These are phyloP conservation scores for Brachionus asplanchnoidis DNA, from an alignment of 1,140 invertebrate species.

Conservation along the genomic window DNA sequence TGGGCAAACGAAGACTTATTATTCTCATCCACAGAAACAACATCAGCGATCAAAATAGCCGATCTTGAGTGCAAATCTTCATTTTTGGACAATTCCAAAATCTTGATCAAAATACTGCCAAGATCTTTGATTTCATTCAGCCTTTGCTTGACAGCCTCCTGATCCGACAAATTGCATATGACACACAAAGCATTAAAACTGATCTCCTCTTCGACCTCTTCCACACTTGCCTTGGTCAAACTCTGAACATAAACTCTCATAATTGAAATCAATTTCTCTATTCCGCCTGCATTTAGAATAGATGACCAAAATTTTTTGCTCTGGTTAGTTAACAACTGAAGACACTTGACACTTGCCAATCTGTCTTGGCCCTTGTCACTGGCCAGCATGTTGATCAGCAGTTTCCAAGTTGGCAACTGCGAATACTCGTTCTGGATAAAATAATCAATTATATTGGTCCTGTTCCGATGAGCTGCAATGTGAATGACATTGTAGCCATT, in stretches of 20 bases:
- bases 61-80: constrained; percentile 55
- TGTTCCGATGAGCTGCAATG: constrained; percentile 51
- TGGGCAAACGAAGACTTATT: constrained; percentile 18
- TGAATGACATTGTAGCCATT: constrained; percentile 53
- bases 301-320: constrained; percentile 51
- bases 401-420: constrained; percentile 52
- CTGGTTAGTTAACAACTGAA: constrained; percentile 52
- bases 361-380: constrained; percentile 42
- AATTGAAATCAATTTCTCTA: neutral
- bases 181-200: constrained; percentile 53
- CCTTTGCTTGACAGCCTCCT: constrained; percentile 48
- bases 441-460: constrained; percentile 55
- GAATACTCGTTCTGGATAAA: constrained; percentile 52
- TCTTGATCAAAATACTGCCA: constrained; percentile 47
- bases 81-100: constrained; percentile 48
- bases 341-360: constrained; percentile 54
- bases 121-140: constrained; percentile 48
- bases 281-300: constrained; percentile 52
- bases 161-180: constrained; percentile 55
- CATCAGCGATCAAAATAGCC: constrained; percentile 54
- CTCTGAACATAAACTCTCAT: constrained; percentile 38
- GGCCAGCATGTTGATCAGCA: constrained; percentile 51
- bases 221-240: constrained; percentile 45
- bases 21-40: constrained; percentile 48
- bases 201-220: neutral